Conservation (phyloP, 2,797 vertebrate genomes). For the Limnodromus scolopaceus region DNA sequence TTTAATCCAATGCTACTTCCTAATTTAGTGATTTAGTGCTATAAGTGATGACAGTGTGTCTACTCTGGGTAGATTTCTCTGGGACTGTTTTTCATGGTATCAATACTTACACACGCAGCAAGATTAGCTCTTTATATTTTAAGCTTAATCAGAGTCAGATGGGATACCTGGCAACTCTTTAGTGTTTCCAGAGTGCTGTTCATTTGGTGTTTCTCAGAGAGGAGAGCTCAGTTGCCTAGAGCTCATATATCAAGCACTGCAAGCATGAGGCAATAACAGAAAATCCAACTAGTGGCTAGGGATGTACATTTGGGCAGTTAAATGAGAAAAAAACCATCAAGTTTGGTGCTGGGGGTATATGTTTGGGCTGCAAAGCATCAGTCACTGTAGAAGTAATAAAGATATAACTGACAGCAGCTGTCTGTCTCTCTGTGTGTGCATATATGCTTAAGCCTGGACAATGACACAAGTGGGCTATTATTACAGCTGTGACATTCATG, state of each 20-base stretch:
- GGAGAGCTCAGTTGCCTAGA: background rate
- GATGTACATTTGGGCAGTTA: background rate
- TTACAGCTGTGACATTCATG: background rate
- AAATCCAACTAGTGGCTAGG: background rate
- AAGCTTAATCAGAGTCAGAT: background rate
- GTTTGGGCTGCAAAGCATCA: background rate
- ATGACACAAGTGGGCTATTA: background rate
- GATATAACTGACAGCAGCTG: background rate
- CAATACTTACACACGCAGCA: background rate
- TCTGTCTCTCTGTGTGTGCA: background rate
- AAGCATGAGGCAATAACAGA: background rate
- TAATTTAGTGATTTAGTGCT: background rate
- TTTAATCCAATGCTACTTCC: background rate
- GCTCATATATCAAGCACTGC: background rate
- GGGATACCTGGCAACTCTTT: background rate
- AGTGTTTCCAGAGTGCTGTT: background rate
- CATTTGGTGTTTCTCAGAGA: background rate
- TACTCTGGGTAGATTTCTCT: background rate
- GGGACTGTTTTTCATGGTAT: background rate
- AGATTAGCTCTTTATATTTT: background rate
- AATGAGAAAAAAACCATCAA: background rate
- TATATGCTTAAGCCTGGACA: background rate
- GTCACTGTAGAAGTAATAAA: background rate
- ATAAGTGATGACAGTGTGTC: background rate
- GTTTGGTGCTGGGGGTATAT: background rate